Conservation (phyloP, 37 sponge, comb jelly and placozoan species). For the Ephydatia muelleri region DNA sequence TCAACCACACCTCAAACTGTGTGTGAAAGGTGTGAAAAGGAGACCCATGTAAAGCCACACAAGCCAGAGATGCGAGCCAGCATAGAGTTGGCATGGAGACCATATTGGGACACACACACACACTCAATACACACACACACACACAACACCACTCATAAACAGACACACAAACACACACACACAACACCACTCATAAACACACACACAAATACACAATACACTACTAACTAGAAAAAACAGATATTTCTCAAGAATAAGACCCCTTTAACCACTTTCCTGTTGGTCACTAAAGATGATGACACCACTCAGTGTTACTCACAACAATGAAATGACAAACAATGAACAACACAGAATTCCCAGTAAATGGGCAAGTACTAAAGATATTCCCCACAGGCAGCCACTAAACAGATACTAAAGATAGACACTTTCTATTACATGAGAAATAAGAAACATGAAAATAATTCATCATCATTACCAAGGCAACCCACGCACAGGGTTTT, state of each 20-base stretch:
- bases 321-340: neutral
- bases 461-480: neutral
- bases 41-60: neutral
- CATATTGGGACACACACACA: too few relatives aligned
- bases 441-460: neutral
- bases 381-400: neutral
- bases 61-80: too few relatives aligned
- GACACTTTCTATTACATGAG: neutral
- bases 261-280: too few relatives aligned
- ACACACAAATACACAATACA: too few relatives aligned
- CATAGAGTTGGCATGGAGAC: too few relatives aligned
- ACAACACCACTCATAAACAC: too few relatives aligned
- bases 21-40: neutral
- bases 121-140: too few relatives aligned
- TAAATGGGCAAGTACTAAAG: neutral
- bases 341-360: neutral
- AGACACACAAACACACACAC: too few relatives aligned
- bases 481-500: neutral
- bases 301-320: neutral
- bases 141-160: too few relatives aligned
- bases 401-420: neutral
- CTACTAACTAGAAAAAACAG: too few relatives aligned
- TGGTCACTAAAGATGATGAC: too few relatives aligned
- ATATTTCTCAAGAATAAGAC: too few relatives aligned
- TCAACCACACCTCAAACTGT: slow-evolving; percentile 38